Base-by-base conservation (phyloP, 23 tunicate species). In the Halocynthia aurantium region DNA sequence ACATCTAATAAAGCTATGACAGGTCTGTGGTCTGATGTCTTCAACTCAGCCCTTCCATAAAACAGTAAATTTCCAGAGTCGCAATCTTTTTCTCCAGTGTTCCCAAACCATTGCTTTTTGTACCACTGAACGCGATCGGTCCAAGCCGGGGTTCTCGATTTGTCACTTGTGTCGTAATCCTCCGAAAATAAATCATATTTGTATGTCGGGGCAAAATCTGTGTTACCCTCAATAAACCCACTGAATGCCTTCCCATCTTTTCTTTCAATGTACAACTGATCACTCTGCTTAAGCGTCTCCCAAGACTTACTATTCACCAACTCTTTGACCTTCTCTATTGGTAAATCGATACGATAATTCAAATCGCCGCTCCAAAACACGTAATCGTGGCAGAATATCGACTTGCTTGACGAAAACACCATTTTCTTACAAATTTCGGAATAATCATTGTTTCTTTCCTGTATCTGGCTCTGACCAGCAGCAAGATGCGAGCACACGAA, bases 351-450 rank as follows among this genome's bases (percentile, higher is more conserved):
- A 2, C 99, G 72, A 69, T 89, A 96, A 74, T 96, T 96, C 70
- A 96, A 82, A 76, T 96, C 99, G 10, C 99, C 99, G 53, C 91
- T 86, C 99, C 99, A 96, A 63, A 96, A 96, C 44, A 89, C 78
- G 60, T 86, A 92, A 68, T 92, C 98, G 55, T 92, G 98, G 52
- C 53, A 68, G 21, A 66, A 72, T 19, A 92, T 50, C 0, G 50
- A 52, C 31, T 75, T 67, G 44, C 73, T 84, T 53, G 80, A 76
- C 20, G 79, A 9, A 82, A 87, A 93, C 7, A 50, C 55, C 64
- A 93, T 90, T 50, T 71, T 62, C 13, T 68, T 79, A 22, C 81
- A 77, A 10, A 96, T 96, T 51, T 96, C 99, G 18, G 75, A 73
- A 72, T 77, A 88, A 62, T 96, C 99, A 52, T 72, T 80, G 81